Evolutionary conservation across 2,113 vertebrate species (phyloP).

Genomic region (Onychostoma macrolepis): DNA sequence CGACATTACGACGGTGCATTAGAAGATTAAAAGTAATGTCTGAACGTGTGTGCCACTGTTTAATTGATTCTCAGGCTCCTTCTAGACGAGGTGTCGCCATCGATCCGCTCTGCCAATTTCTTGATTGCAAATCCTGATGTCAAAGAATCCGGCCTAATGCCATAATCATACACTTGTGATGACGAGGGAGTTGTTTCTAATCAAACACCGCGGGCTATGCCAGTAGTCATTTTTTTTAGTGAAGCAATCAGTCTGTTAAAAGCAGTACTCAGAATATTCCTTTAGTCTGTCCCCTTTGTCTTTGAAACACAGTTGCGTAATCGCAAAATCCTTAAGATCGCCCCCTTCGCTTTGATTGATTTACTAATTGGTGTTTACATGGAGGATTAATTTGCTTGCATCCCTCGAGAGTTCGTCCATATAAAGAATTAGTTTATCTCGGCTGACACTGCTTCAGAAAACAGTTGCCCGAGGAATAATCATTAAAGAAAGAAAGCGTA

Average conservation of each 20-base stretch:
- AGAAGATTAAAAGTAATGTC: conserved; percentile 80
- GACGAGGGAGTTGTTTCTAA: conserved; percentile 71
- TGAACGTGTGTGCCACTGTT: conserved; percentile 67
- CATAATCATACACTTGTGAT: conserved; percentile 79
- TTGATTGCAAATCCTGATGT: conserved; percentile 77
- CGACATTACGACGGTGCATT: conserved; percentile 73
- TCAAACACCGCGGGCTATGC: conserved; percentile 66
- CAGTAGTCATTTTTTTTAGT: conserved; percentile 57
- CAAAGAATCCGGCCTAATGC: conserved; percentile 76
- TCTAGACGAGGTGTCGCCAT: conserved; percentile 71
- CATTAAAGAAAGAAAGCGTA: background rate
- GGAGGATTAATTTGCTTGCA: conserved; percentile 50
- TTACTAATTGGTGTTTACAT: conserved; percentile 65
- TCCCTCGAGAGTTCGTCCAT: conserved; percentile 12
- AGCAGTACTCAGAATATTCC: conserved; percentile 50
- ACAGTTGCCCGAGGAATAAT: background rate
- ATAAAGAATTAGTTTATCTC: conserved; percentile 16
- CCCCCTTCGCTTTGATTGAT: conserved; percentile 50
- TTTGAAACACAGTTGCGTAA: conserved; percentile 49
- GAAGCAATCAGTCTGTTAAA: conserved; percentile 70
- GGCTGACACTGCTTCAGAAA: background rate
- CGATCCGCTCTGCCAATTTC: conserved; percentile 75
- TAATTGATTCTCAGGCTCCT: conserved; percentile 75
- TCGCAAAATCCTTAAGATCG: conserved; percentile 45
- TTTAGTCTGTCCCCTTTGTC: conserved; percentile 34